These are phyloP conservation scores for Mythimna lalbum DNA, from an alignment of 2,888 invertebrate species.

Conservation along the genomic window DNA sequence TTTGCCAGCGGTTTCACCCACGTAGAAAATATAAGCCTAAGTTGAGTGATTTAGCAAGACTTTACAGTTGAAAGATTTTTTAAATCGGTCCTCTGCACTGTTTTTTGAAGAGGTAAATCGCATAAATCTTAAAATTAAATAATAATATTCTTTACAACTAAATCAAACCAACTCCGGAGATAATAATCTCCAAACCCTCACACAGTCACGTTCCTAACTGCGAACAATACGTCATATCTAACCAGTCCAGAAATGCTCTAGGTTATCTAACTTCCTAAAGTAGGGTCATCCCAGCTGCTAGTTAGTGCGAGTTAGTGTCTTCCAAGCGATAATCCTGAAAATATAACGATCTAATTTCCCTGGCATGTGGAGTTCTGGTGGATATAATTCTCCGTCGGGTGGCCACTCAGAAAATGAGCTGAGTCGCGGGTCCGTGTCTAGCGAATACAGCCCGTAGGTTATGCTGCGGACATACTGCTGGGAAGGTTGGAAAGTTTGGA, in stretches of 20 bases:
- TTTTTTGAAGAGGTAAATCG: too few relatives aligned
- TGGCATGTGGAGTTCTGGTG: constrained; percentile 67
- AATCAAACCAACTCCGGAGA: background rate
- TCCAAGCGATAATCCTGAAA: constrained; percentile 65
- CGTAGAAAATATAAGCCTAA: too few relatives aligned
- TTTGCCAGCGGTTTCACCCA: too few relatives aligned
- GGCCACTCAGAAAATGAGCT: constrained; percentile 81
- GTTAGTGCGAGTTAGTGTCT: constrained; percentile 50
- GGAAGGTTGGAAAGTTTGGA: background rate
- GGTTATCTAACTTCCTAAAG: constrained; percentile 49
- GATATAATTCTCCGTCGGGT: constrained; percentile 79
- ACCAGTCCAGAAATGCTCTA: constrained; percentile 15
- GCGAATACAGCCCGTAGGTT: constrained; percentile 64
- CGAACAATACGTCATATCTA: constrained; percentile 10
- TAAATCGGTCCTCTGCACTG: too few relatives aligned
- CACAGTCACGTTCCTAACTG: background rate
- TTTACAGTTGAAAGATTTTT: too few relatives aligned
- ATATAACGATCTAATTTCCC: constrained; percentile 72
- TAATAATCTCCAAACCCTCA: background rate
- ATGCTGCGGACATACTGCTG: constrained; percentile 57
- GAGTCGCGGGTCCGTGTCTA: constrained; percentile 76
- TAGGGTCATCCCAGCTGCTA: constrained; percentile 18
- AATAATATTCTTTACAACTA: background rate
- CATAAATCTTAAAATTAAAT: too few relatives aligned
- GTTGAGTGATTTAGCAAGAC: too few relatives aligned